A percentile compares a stretch with the other conserved stretches of the same genome.
Conservation (phyloP, 1,140 invertebrate species). For the Camponotus vicinus region DNA sequence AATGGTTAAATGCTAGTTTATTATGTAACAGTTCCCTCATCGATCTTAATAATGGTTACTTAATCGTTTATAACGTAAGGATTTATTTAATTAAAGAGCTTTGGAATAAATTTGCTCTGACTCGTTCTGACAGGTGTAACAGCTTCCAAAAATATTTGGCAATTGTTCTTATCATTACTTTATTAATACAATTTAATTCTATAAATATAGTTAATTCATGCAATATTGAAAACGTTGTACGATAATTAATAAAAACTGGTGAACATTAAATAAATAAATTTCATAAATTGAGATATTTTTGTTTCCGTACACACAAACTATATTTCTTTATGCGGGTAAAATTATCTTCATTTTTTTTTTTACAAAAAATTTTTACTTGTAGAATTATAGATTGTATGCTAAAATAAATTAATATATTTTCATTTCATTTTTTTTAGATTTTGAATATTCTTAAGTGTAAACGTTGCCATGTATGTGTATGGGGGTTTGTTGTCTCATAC, state of each 20-base stretch:
- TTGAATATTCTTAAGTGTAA: background rate
- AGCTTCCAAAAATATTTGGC: background rate
- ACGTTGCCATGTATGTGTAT: background rate
- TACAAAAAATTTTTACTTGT: background rate
- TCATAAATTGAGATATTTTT: background rate
- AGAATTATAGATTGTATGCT: background rate
- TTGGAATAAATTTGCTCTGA: background rate
- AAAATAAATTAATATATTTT: background rate
- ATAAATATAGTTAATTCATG: background rate
- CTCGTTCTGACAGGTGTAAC: background rate
- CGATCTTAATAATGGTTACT: constrained; percentile 26
- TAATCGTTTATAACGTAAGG: constrained; percentile 3
- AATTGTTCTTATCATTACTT: background rate
- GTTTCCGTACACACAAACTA: background rate
- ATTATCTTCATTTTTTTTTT: background rate
- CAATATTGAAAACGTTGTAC: background rate
- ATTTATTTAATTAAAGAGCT: constrained; percentile 35
- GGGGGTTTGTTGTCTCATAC: background rate
- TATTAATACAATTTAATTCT: constrained; percentile 17
- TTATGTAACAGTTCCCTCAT: constrained; percentile 25
- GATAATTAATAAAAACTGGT: background rate
- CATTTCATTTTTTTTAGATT: background rate
- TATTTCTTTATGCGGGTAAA: background rate
- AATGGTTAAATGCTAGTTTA: constrained; percentile 19
- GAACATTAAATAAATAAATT: background rate